Evolutionary conservation across 1,140 invertebrate species (phyloP).

Genomic region (Plutomurus gul): DNA sequence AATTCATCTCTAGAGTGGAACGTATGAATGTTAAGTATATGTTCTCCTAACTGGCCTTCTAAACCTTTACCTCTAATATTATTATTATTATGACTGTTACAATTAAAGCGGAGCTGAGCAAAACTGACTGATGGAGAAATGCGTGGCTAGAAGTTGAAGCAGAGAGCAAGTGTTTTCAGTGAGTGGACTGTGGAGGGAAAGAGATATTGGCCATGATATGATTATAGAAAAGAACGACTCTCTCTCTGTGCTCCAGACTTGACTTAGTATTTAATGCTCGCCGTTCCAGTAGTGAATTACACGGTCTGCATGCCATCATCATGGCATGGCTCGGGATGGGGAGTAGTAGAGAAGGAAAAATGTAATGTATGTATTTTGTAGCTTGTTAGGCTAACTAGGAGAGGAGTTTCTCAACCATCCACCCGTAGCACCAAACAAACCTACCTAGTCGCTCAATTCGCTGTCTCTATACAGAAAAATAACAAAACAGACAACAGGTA

Average conservation of each 20-base stretch:
- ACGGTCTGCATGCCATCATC: background rate
- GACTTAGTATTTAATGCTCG: background rate
- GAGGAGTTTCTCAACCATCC: background rate
- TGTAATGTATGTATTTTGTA: background rate
- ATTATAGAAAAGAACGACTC: too few species aligned
- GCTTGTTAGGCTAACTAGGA: conserved; percentile 18
- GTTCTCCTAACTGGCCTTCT: too few species aligned
- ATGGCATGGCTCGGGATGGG: background rate
- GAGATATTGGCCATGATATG: too few species aligned
- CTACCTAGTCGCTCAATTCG: too few species aligned
- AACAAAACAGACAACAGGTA: too few species aligned
- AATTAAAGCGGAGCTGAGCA: background rate
- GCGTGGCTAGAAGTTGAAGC: background rate
- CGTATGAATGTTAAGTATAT: background rate
- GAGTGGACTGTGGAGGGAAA: too few species aligned
- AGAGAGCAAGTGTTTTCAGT: too few species aligned
- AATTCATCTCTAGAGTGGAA: background rate
- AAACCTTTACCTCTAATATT: background rate
- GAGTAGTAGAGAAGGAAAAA: background rate
- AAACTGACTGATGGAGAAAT: background rate
- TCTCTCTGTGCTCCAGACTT: background rate
- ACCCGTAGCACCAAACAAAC: too few species aligned
- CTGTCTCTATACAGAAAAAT: too few species aligned
- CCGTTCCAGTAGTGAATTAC: background rate
- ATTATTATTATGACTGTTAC: background rate